Conservation (phyloP, 37 sponge, comb jelly and placozoan genomes). For the Beroe ovata region DNA sequence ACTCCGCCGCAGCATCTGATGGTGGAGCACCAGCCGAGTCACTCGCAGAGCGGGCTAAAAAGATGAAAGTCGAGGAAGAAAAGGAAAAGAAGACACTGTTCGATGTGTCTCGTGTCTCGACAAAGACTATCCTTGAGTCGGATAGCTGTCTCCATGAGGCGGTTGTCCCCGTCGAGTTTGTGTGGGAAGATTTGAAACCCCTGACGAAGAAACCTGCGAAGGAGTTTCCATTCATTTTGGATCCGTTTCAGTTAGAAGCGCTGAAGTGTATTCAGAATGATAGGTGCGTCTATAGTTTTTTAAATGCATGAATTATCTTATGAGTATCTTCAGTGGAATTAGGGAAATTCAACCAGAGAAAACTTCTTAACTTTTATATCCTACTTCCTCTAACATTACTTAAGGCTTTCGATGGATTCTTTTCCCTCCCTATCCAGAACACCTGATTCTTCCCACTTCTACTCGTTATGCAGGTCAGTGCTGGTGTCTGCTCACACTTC, state of each 20-base stretch:
- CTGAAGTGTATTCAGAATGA: slow-evolving; percentile 86
- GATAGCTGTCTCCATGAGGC: slow-evolving; percentile 62
- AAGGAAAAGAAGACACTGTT: slow-evolving; percentile 60
- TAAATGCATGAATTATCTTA: too few species aligned
- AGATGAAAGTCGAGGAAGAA: slow-evolving; percentile 37
- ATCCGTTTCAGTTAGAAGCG: slow-evolving; percentile 94
- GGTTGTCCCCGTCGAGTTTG: slow-evolving; percentile 24
- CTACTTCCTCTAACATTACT: neutral
- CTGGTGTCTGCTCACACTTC: slow-evolving; percentile 96
- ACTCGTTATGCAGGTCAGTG: slow-evolving; percentile 78
- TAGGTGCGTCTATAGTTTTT: too few species aligned
- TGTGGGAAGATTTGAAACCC: slow-evolving; percentile 30
- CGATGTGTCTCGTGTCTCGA: slow-evolving; percentile 10
- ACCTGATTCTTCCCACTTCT: too few species aligned
- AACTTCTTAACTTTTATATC: neutral
- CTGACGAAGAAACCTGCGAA: slow-evolving; percentile 61
- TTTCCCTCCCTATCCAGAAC: too few species aligned
- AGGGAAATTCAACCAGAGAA: neutral
- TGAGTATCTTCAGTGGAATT: too few species aligned
- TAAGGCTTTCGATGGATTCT: neutral
- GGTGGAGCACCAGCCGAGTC: neutral
- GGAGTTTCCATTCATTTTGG: slow-evolving; percentile 86
- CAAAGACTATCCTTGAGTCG: neutral
- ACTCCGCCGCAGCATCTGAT: neutral
- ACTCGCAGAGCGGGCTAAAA: slow-evolving; percentile 13